Evolutionary conservation across 2,113 vertebrate genomes (phyloP).

Genomic region (Mionectes macconnelli): DNA sequence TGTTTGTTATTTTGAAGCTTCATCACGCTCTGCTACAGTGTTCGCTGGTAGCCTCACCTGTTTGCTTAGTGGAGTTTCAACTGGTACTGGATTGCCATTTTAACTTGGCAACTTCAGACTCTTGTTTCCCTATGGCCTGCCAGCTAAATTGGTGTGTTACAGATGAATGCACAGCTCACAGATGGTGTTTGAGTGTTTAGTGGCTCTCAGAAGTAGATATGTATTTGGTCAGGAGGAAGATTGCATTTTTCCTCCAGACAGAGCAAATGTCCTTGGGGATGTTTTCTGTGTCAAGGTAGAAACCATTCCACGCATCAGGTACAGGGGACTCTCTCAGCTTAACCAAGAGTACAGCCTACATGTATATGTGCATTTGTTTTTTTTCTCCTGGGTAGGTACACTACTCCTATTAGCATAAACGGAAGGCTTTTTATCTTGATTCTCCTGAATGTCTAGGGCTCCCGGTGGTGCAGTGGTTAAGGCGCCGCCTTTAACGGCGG

Average conservation of each 20-base stretch:
- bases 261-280: constrained; percentile 63
- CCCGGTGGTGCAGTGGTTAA: no score
- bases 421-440: not conserved
- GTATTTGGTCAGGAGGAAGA: constrained; percentile 61
- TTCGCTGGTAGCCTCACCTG: not conserved
- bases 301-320: constrained; percentile 11
- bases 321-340: not conserved
- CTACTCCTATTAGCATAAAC: not conserved
- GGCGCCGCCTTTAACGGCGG: no score
- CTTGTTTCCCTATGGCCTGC: constrained; percentile 49
- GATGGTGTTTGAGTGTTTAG: constrained; percentile 62
- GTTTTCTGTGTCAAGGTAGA: constrained; percentile 56
- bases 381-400: not conserved
- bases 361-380: not conserved
- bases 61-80: not conserved
- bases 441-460: not conserved
- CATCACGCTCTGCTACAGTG: not conserved
- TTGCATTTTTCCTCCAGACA: constrained; percentile 55
- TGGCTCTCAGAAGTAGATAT: constrained; percentile 49
- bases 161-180: constrained; percentile 58
- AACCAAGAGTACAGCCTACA: not conserved
- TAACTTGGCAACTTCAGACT: constrained; percentile 41
- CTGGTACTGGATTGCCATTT: constrained; percentile 19
- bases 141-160: constrained; percentile 63
- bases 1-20: not conserved